A percentile compares a stretch with the other conserved stretches of the same genome.
Conservation (phyloP, 2,113 vertebrate genomes). For the Neolamprologus caudopunctatus region DNA sequence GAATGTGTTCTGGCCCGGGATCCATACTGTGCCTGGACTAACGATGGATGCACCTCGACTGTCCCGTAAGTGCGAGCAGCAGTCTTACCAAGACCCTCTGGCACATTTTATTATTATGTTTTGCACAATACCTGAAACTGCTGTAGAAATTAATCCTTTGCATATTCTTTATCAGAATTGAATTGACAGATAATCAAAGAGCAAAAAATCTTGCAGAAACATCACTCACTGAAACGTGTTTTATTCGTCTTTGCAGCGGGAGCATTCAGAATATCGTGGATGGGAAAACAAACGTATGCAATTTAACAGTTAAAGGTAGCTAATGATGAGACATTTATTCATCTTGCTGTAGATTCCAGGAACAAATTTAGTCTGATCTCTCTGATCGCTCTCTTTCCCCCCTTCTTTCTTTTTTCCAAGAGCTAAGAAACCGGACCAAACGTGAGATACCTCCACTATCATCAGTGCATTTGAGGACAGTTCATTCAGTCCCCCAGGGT, state of each 20-base stretch:
- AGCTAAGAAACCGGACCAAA: not conserved
- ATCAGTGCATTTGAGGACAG: not conserved
- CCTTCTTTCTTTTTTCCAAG: not conserved
- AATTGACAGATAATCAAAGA: not conserved
- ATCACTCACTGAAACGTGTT: not conserved
- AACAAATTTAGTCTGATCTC: not conserved
- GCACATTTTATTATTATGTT: not conserved
- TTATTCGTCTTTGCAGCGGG: slow-evolving; percentile 36
- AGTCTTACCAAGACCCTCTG: not conserved
- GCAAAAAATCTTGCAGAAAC: not conserved
- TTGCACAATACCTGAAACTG: not conserved
- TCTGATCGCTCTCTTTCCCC: not conserved
- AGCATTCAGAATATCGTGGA: slow-evolving; percentile 59
- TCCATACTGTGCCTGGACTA: slow-evolving; percentile 70
- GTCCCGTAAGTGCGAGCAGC: slow-evolving; percentile 27
- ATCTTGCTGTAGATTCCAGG: not conserved
- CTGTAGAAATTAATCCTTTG: not conserved
- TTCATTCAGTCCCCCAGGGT: slow-evolving; percentile 26
- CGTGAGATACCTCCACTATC: not conserved
- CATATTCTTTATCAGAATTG: not conserved
- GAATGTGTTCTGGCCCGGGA: slow-evolving; percentile 70
- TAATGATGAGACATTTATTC: not conserved
- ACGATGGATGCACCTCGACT: slow-evolving; percentile 46
- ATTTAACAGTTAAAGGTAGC: slow-evolving; percentile 22
- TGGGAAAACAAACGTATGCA: slow-evolving; percentile 49